A percentile compares a stretch with the other conserved stretches of the same genome.
Conservation (phyloP, 2,797 vertebrate genomes). For the Hydrophis major region DNA sequence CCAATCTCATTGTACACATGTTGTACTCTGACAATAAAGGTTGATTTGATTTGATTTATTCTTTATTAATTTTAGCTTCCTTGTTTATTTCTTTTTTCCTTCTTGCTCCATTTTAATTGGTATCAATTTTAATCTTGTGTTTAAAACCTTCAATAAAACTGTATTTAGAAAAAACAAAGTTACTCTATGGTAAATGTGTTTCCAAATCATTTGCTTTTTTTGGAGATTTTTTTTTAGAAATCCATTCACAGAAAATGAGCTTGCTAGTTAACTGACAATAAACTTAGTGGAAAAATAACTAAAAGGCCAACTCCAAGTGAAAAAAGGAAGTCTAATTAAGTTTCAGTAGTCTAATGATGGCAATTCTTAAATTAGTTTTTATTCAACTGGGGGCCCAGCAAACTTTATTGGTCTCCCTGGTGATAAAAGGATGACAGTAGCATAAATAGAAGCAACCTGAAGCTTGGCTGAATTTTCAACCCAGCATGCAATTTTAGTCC, state of each 20-base stretch:
- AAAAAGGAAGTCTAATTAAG: conserved; percentile 44
- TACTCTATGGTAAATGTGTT: not conserved
- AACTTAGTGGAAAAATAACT: not conserved
- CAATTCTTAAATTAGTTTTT: conserved; percentile 57
- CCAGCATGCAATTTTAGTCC: conserved; percentile 32
- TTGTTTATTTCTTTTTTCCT: not conserved
- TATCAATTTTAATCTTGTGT: not conserved
- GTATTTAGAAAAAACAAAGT: not conserved
- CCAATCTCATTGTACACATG: too few relatives aligned
- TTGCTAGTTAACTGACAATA: conserved; percentile 5
- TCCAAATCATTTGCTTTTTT: not conserved
- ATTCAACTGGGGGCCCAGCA: conserved; percentile 52
- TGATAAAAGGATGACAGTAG: conserved; percentile 40
- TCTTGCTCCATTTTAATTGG: not conserved
- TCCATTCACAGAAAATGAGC: not conserved
- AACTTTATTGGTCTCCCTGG: conserved; percentile 47
- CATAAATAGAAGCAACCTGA: conserved; percentile 24
- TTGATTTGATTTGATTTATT: not conserved
- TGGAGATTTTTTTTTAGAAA: not conserved
- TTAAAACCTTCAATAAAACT: not conserved
- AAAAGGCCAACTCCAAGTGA: conserved; percentile 1
- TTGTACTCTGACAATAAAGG: too few relatives aligned
- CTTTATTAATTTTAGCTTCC: not conserved
- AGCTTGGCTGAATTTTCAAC: conserved; percentile 6
- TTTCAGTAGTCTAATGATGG: conserved; percentile 43